These are phyloP conservation scores for Neolamprologus sp. DNA, from an alignment of 2,113 vertebrate species.

Conservation along the genomic window DNA sequence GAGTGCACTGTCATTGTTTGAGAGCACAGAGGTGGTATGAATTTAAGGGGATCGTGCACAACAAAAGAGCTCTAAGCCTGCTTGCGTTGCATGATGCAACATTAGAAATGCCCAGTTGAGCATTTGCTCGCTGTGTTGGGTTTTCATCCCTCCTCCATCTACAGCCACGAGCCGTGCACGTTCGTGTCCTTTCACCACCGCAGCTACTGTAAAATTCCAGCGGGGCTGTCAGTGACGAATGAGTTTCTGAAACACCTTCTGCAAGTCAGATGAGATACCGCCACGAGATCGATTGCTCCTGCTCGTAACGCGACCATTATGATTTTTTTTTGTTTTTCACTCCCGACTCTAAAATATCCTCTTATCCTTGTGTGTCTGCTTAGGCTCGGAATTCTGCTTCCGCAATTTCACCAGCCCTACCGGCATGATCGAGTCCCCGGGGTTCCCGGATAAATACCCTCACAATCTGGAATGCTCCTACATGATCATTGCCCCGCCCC, in stretches of 20 bases:
- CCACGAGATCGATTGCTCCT: slow-evolving; percentile 23
- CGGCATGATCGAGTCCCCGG: slow-evolving; percentile 90
- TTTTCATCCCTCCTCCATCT: background rate
- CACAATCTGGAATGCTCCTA: slow-evolving; percentile 95
- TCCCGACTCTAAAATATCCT: background rate
- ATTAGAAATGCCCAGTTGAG: background rate
- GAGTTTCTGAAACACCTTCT: slow-evolving; percentile 37
- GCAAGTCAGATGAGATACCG: slow-evolving; percentile 48
- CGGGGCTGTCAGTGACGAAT: slow-evolving; percentile 27
- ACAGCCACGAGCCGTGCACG: background rate
- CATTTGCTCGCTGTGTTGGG: background rate
- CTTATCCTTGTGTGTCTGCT: background rate
- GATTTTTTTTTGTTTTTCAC: background rate
- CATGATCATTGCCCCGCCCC: slow-evolving; percentile 90
- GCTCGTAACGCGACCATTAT: background rate
- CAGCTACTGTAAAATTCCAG: background rate
- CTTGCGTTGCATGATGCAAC: background rate
- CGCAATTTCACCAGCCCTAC: slow-evolving; percentile 90
- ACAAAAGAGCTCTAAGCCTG: background rate
- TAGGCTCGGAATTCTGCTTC: slow-evolving; percentile 97
- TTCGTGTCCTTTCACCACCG: background rate
- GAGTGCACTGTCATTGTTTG: background rate
- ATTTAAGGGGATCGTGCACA: background rate
- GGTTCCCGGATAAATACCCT: slow-evolving; percentile 96
- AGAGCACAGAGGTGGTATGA: background rate